Evolutionary conservation across 2,113 vertebrate genomes (phyloP).

Genomic region (Ahaetulla prasina): DNA sequence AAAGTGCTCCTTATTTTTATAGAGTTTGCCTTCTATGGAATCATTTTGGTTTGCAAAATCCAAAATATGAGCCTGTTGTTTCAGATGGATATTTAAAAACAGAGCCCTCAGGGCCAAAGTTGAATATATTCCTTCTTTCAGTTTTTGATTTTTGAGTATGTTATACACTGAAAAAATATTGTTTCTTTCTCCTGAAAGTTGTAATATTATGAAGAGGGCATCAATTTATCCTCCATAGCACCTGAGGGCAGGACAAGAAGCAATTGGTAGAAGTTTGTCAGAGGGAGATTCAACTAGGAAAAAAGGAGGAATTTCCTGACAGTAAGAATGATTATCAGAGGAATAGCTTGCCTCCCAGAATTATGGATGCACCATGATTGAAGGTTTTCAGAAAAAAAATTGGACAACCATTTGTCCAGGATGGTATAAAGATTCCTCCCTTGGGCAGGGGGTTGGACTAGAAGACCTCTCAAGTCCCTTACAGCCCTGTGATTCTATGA

Average conservation of each 20-base stretch:
- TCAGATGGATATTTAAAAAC: neutral
- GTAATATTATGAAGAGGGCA: neutral
- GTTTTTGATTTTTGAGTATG: neutral
- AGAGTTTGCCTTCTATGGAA: neutral
- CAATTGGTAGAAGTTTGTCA: neutral
- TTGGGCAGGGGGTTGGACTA: neutral
- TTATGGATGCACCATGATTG: neutral
- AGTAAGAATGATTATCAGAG: neutral
- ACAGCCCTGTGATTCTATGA: neutral
- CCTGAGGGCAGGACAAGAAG: neutral
- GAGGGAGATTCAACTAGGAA: neutral
- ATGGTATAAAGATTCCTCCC: neutral
- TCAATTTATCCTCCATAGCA: neutral
- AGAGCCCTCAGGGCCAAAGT: neutral
- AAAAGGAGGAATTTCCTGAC: neutral
- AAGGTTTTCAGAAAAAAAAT: neutral
- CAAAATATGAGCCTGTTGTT: neutral
- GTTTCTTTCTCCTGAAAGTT: neutral
- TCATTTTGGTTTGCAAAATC: neutral
- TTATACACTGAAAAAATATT: neutral
- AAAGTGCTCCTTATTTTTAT: neutral
- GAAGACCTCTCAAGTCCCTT: neutral
- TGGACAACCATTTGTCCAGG: neutral
- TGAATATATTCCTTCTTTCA: neutral
- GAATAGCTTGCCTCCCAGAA: neutral